Base-by-base conservation (phyloP, 1,140 invertebrate species). In the Drosophila triauraria region DNA sequence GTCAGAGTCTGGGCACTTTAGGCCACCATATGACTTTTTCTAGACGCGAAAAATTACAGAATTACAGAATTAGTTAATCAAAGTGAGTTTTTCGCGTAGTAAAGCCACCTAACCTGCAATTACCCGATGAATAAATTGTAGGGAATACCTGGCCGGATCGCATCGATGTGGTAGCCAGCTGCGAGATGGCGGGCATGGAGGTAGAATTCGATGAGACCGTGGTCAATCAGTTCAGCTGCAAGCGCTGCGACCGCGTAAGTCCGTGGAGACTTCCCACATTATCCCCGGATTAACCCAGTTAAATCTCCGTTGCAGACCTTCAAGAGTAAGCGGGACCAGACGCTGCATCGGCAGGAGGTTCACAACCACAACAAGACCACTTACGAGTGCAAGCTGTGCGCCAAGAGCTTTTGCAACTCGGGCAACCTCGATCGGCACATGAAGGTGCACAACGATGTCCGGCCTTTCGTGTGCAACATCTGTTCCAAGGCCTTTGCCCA, bases 391-490 rank as follows among this genome's bases (percentile, higher is more conserved):
- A 91, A 92, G 70, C 32, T 92, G 57, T 92, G 91, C 58, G 67
- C 82, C 15, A 92, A 92, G 57, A 91, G 78, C 43, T 92, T 92
- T 50, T 92, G 91, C 70, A 92, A 92, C 68, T 86, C 81, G 44
- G 91, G 91, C 42, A 92, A 92, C 51, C 68, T 92, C 30, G 91
- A 92, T 25, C 86, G 91, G 7, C 91, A 92, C 40, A 91, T 92
- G 90, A 92, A 92, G 65, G 92, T 92, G 17, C 92, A 93, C 60
- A 91, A 91, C 64, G 92, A 92, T 82, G 87, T 93, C 35, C 83
- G 91, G 1, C 92, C 92, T 15, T 88, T 91, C 47, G 75, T 91
- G 7, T 93, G 92, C 44, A 80, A 81, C 38, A 82, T 92, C 20
- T 93, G 92, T 63, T 74, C 83, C 10, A 93, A 93, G 71, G 90